Base-by-base conservation (phyloP, 2,113 vertebrate genomes). In the Podilymbus podiceps region DNA sequence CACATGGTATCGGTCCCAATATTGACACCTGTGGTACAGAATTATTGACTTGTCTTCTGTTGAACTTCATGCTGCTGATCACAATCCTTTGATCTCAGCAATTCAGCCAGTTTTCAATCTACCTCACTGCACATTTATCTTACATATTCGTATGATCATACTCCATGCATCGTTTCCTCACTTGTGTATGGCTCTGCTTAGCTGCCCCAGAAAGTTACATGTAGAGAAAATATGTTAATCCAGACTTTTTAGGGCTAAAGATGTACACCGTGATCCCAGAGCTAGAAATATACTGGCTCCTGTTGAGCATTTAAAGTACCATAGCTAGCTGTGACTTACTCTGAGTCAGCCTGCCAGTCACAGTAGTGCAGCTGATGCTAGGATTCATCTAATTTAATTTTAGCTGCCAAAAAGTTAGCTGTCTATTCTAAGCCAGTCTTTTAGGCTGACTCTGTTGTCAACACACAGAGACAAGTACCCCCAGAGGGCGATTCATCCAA, bases 391-490 rank as follows among this genome's bases (percentile, higher is more conserved):
- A 62, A 53, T 85, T 92, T 68, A 72, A 87, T 95, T 95, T 68
- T 12, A 85, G 89, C 89, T 95, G 89, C 89, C 94, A 89, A 91
- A 79, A 75, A 92, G 18, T 92, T 91, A 60, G 35, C 91, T 95
- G 85, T 58, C 91, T 96, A 11, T 10, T 79, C 81, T 81, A 73
- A 96, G 58, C 33, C 84, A 89, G 64, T 71, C 87, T 87, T 92
- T 91, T 9, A 91, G 87, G 77, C 80, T 94, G 89, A 72, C 69
- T 94, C 59, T 91, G 66, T 67, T 96, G 86, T 93, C 94, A 93
- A 64, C 87, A 89, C 91, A 95, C 25, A 88, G 77, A 94, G 91
- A 96, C 94, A 85, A 95, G 95, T 46, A 68, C 73, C 81, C 94
- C 94, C 89, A 88, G 84, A 92, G 91, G 91, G 84, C 28, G 0